Evolutionary conservation across 2,113 vertebrate genomes (phyloP), one percentile per base, ranked within the genome.

Genomic region (Cromileptes altivelis): DNA sequence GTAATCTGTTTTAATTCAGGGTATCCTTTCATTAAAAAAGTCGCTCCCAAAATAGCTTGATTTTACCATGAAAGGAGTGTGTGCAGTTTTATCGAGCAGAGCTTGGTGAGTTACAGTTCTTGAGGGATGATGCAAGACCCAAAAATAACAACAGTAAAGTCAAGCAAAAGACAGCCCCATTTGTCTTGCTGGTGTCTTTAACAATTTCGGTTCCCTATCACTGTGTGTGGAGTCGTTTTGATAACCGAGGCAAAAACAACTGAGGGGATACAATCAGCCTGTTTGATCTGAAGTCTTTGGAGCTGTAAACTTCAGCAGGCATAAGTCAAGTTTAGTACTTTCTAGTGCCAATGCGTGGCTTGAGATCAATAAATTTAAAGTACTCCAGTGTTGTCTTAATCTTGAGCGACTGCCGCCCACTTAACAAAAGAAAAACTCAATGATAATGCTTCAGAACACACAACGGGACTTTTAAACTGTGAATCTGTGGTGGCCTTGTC

Each of bases 51-150:
- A 79, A 88, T 70, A 85, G 62, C 12, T 23, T 37, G 61, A 10
- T 27, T 87, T 93, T 78, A 90, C 91, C 91, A 87, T 91, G 90
- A 92, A 90, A 89, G 90, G 85, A 85, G 53, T 56, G 85, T 19
- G 50, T 61, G 68, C 70, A 72, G 60, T 81, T 88, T 87, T 78
- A 85, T 78, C 70, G 60, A 47, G 64, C 50, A 47, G 78, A 65
- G 42, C 70, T 71, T 45, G 50, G 49, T 72, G 68, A 77, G 85
- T 80, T 86, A 64, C 71, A 83, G 78, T 80, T 82, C 81, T 89
- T 85, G 4, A 45, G 62, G 58, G 62, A 81, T 93, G 93, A 91
- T 81, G 92, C 79, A 92, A 90, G 85, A 50, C 23, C 86, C 83
- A 64, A 89, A 93, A 92, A 91, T 91, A 93, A 86, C 78, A 85